Percentiles rank a stretch among this genome's conserved stretches.
Conservation (phyloP, 2,888 invertebrate genomes). For the Orgyia antiqua region DNA sequence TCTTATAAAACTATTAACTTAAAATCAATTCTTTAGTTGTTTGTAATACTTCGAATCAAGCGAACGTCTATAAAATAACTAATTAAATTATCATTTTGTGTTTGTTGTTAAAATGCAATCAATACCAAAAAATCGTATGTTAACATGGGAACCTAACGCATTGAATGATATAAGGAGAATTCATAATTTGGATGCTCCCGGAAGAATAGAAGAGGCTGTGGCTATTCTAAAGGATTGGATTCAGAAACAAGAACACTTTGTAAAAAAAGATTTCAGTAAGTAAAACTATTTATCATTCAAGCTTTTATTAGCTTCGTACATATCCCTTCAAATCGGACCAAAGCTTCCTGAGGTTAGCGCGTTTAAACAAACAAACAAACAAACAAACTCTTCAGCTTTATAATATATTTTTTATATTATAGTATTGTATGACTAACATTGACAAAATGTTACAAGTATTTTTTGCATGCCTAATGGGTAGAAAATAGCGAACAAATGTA, state of each 20-base stretch:
- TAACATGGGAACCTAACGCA: conserved; percentile 20
- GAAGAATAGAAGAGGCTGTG: conserved; percentile 32
- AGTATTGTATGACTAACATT: too few species aligned
- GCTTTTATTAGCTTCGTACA: too few species aligned
- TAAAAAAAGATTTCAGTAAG: conserved; percentile 35
- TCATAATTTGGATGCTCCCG: conserved; percentile 25
- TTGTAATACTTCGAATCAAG: neutral
- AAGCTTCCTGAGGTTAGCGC: too few species aligned
- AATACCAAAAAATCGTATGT: neutral
- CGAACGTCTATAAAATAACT: neutral
- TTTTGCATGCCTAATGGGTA: too few species aligned
- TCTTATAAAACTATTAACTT: neutral
- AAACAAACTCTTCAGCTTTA: too few species aligned
- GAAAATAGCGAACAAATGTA: too few species aligned
- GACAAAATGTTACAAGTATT: too few species aligned
- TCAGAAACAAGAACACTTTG: conserved; percentile 32
- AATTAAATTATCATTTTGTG: neutral
- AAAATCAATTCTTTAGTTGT: neutral
- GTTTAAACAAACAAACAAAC: too few species aligned
- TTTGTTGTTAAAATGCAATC: neutral
- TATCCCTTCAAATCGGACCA: too few species aligned
- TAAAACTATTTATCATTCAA: too few species aligned
- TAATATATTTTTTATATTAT: too few species aligned
- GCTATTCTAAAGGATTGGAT: conserved; percentile 36
- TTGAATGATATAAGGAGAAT: conserved; percentile 24